Evolutionary conservation across 2,113 vertebrate species (phyloP).

Genomic region (Pituophis catenifer): DNA sequence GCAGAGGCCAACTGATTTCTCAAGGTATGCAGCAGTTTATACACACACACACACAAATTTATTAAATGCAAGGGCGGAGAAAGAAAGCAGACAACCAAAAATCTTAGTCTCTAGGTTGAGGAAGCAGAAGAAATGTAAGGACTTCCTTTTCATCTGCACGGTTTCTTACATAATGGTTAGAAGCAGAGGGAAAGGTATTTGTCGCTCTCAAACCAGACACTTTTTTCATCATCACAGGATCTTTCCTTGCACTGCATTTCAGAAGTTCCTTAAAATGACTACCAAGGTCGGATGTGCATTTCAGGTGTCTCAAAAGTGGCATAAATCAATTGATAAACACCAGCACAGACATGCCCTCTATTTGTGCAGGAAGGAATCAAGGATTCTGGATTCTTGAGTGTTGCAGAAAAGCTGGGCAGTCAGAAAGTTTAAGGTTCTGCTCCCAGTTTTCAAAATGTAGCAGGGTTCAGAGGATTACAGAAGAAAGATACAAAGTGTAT

Average conservation of each 20-base stretch:
- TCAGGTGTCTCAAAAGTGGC: not conserved
- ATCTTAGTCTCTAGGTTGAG: not conserved
- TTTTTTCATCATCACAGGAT: not conserved
- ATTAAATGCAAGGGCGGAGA: not conserved
- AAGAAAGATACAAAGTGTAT: not conserved
- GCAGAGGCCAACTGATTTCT: not conserved
- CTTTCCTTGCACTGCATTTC: not conserved
- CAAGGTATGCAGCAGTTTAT: not conserved
- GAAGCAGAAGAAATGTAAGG: not conserved
- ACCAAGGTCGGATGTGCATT: not conserved
- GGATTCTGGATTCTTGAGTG: not conserved
- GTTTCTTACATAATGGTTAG: not conserved
- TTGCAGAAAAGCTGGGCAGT: not conserved
- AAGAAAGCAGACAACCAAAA: not conserved
- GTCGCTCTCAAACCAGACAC: not conserved
- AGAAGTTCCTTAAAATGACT: not conserved
- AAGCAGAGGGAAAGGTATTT: not conserved
- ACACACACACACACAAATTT: not conserved
- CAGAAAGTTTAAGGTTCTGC: not conserved
- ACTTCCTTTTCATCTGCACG: conserved; percentile 6
- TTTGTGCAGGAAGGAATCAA: not conserved
- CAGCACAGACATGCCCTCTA: conserved; percentile 8
- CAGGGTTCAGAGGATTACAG: not conserved
- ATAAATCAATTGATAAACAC: not conserved
- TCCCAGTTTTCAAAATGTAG: conserved; percentile 1